These are phyloP conservation scores for Rhynchonycteris naso DNA, from an alignment of 2,797 vertebrate genomes.

Conservation along the genomic window DNA sequence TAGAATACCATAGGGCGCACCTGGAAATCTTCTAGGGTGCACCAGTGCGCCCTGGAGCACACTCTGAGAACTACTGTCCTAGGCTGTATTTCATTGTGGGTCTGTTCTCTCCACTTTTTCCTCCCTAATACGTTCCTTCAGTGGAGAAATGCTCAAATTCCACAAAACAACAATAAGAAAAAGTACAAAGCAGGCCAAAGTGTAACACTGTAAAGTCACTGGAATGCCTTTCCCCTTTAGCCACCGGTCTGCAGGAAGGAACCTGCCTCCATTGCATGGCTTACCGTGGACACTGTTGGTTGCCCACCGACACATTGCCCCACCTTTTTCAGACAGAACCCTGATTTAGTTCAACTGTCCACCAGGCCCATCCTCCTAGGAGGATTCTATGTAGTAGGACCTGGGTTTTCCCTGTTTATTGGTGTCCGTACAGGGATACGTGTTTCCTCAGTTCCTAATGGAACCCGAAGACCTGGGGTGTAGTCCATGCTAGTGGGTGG, in stretches of 20 bases:
- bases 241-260: accelerated
- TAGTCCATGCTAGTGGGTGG: background rate
- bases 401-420: background rate
- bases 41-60: too few relatives aligned
- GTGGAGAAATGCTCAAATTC: background rate
- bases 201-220: too few relatives aligned
- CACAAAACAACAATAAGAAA: background rate
- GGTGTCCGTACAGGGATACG: background rate
- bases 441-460: background rate
- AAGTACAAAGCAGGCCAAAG: background rate
- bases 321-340: background rate
- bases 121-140: background rate
- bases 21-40: too few relatives aligned
- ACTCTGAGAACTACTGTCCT: too few relatives aligned
- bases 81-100: accelerated
- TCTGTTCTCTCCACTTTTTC: background rate
- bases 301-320: background rate
- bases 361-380: background rate
- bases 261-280: accelerated
- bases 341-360: background rate
- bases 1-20: too few relatives aligned
- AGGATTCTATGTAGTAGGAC: background rate
- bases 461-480: background rate
- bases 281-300: background rate
- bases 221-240: background rate